These are phyloP conservation scores for Rutpela maculata DNA, from an alignment of 2,888 invertebrate species.

Conservation along the genomic window DNA sequence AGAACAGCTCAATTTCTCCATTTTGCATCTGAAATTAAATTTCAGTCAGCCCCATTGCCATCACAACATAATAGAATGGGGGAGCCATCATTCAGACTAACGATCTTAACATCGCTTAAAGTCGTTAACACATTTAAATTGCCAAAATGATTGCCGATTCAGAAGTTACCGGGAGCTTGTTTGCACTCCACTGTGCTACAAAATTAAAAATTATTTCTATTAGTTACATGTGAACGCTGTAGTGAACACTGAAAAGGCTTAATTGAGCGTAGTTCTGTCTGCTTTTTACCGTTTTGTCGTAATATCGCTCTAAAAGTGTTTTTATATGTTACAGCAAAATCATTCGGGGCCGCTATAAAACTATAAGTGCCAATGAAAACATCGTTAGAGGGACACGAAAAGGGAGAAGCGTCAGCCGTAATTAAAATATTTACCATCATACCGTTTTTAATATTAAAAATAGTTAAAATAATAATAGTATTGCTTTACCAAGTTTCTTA, in stretches of 20 bases:
- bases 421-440: too few relatives aligned
- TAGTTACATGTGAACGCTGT: constrained; percentile 51
- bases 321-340: constrained; percentile 12
- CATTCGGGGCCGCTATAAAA: not conserved
- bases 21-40: constrained; percentile 55
- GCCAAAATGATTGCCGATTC: constrained; percentile 56
- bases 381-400: not conserved
- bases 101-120: constrained; percentile 58
- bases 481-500: too few relatives aligned
- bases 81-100: constrained; percentile 60
- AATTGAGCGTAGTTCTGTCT: constrained; percentile 50
- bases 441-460: too few relatives aligned
- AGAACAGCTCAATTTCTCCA: constrained; percentile 53
- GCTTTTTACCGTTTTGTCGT: constrained; percentile 41
- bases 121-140: constrained; percentile 61
- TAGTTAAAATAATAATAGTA: too few relatives aligned
- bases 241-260: constrained; percentile 49
- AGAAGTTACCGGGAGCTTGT: constrained; percentile 48
- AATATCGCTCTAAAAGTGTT: constrained; percentile 14
- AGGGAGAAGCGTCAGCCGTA: not conserved
- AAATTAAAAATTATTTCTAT: constrained; percentile 57
- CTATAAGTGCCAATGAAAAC: not conserved
- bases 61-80: constrained; percentile 52
- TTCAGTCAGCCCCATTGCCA: constrained; percentile 50
- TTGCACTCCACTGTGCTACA: constrained; percentile 46